Conservation (phyloP, 2,888 invertebrate genomes). For the Chymomyza fuscimana region DNA sequence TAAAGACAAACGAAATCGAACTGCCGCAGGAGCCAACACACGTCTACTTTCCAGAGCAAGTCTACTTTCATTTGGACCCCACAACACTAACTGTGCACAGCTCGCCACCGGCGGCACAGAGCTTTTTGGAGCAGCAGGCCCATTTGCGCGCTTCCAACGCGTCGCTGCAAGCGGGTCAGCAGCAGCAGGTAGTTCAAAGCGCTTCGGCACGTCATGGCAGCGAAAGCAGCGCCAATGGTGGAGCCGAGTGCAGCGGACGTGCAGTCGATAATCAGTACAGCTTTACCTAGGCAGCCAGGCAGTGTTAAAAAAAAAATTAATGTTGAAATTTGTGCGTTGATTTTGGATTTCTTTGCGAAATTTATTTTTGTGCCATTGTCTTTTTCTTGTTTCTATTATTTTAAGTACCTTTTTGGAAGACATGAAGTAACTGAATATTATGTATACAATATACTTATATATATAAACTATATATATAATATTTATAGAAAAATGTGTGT, state of each 20-base stretch:
- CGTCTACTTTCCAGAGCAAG: slow-evolving; percentile 68
- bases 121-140: slow-evolving; percentile 55
- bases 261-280: slow-evolving; percentile 93
- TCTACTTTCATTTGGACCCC: slow-evolving; percentile 69
- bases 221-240: slow-evolving; percentile 32
- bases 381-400: slow-evolving; percentile 51
- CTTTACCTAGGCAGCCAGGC: slow-evolving; percentile 81
- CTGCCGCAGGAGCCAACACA: slow-evolving; percentile 76
- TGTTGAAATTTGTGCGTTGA: slow-evolving; percentile 26
- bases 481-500: slow-evolving; percentile 70
- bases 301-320: slow-evolving; percentile 2
- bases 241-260: slow-evolving; percentile 77
- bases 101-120: slow-evolving; percentile 53
- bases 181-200: slow-evolving; percentile 31
- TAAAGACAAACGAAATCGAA: slow-evolving; percentile 80
- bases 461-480: slow-evolving; percentile 39
- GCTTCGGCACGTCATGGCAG: slow-evolving; percentile 45
- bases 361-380: slow-evolving; percentile 66
- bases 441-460: slow-evolving; percentile 53
- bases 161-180: slow-evolving; percentile 61
- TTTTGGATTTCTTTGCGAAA: slow-evolving; percentile 51
- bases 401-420: slow-evolving; percentile 54
- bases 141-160: slow-evolving; percentile 71
- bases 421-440: slow-evolving; percentile 71
- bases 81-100: slow-evolving; percentile 59